Percentiles rank a stretch among this genome's conserved stretches.
Conservation (phyloP, 2,888 invertebrate genomes). For the Stratiomys singularior region DNA sequence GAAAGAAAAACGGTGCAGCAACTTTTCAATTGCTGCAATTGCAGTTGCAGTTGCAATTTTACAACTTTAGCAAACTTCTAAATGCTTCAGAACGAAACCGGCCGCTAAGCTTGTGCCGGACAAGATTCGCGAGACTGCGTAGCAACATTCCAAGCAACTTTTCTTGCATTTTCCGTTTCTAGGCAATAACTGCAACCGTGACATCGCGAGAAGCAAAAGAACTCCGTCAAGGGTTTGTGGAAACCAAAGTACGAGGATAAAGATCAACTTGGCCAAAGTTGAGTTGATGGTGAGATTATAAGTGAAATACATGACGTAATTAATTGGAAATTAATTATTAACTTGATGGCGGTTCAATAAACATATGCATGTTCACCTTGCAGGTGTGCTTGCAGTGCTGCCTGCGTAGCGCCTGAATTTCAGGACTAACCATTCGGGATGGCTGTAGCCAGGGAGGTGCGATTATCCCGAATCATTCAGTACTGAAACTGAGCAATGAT, state of each 20-base stretch:
- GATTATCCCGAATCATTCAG: no score
- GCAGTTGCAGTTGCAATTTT: conserved; percentile 33
- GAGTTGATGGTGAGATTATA: neutral
- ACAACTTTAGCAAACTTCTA: conserved; percentile 29
- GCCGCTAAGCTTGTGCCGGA: conserved; percentile 13
- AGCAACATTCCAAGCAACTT: conserved; percentile 39
- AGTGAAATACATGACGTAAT: conserved; percentile 22
- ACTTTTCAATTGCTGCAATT: conserved; percentile 38
- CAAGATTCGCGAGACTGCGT: conserved; percentile 11
- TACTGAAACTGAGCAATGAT: no score
- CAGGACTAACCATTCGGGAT: no score
- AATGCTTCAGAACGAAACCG: conserved; percentile 22
- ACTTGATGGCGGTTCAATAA: neutral
- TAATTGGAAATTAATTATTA: conserved; percentile 21
- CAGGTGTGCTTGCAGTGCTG: neutral
- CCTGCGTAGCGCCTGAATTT: no score
- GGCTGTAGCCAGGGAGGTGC: no score
- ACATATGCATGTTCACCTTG: neutral
- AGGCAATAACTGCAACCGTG: neutral
- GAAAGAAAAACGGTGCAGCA: neutral
- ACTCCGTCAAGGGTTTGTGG: neutral
- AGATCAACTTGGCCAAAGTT: neutral
- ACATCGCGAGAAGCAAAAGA: neutral
- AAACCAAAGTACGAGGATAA: no score
- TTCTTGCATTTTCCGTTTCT: conserved; percentile 37